Conservation (phyloP, 92 coral and sea anemone species). For the Heliopora coerulea region DNA sequence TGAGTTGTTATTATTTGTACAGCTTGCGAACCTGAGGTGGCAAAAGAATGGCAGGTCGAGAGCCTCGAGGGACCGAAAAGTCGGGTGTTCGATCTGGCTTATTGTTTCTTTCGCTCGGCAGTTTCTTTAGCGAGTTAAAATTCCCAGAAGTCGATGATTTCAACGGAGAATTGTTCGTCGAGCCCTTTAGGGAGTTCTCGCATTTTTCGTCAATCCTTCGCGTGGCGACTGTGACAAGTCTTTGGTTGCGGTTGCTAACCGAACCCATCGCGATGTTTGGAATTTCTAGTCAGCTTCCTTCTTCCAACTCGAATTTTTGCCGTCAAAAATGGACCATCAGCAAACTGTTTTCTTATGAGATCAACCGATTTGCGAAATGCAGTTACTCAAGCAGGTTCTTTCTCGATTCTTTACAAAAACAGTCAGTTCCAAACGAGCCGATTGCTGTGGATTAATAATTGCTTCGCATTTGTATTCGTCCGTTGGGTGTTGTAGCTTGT, state of each 20-base stretch:
- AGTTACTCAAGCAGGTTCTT: not conserved
- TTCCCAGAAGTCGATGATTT: not conserved
- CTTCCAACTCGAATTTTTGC: not conserved
- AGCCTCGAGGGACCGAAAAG: conserved; percentile 48
- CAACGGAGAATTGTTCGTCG: not conserved
- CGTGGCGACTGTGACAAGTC: conserved; percentile 16
- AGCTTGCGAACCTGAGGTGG: conserved; percentile 47
- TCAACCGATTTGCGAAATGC: not conserved
- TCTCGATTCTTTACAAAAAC: not conserved
- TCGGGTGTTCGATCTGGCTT: conserved; percentile 40
- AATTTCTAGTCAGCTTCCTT: not conserved
- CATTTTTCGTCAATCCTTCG: not conserved
- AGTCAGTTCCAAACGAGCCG: not conserved
- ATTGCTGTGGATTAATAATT: conserved; percentile 25
- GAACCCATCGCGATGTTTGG: conserved; percentile 35
- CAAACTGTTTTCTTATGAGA: not conserved
- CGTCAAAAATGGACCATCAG: conserved; percentile 11
- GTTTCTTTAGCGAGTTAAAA: not conserved
- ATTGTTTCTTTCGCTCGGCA: conserved; percentile 18
- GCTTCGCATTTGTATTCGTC: conserved; percentile 21
- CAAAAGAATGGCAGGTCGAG: conserved; percentile 37
- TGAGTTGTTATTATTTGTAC: not conserved
- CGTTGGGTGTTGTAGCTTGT: conserved; percentile 11
- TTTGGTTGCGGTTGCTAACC: conserved; percentile 19
- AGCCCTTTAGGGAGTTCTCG: not conserved